Evolutionary conservation across 2,113 vertebrate genomes (phyloP).

Genomic region (Dendropsophus ebraccatus): DNA sequence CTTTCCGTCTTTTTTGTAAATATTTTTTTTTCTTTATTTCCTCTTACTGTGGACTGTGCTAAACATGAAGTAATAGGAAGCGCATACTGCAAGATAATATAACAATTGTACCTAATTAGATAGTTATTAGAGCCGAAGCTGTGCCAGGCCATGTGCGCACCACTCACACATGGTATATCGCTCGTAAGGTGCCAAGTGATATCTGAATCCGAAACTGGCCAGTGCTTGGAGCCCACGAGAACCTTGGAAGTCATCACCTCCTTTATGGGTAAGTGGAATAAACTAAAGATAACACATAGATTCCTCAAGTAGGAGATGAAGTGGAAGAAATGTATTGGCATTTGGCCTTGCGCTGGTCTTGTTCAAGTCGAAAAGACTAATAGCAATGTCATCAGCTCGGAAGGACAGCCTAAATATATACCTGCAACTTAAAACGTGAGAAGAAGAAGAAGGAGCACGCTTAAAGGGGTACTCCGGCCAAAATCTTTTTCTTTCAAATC

Average conservation of each 20-base stretch:
- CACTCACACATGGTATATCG: conserved; percentile 9
- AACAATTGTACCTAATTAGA: conserved; percentile 34
- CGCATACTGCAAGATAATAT: neutral
- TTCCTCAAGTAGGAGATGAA: conserved; percentile 56
- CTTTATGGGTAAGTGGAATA: conserved; percentile 51
- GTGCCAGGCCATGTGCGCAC: conserved; percentile 5
- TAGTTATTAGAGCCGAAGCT: conserved; percentile 1
- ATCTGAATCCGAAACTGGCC: conserved; percentile 4
- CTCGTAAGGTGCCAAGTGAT: conserved; percentile 42
- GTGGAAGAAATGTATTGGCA: conserved; percentile 52
- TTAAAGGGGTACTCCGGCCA: no score
- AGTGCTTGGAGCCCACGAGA: neutral
- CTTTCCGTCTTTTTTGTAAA: no score
- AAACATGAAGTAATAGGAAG: neutral
- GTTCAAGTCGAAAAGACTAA: conserved; percentile 44
- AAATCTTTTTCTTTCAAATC: no score
- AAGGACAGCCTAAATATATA: conserved; percentile 38
- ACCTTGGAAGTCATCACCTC: conserved; percentile 49
- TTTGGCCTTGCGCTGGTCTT: conserved; percentile 43
- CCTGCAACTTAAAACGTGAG: neutral
- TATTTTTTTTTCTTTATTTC: no score
- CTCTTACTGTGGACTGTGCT: neutral
- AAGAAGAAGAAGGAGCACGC: neutral
- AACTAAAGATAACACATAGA: conserved; percentile 43
- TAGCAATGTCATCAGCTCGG: conserved; percentile 43